Base-by-base conservation (phyloP, 2,113 vertebrate species). In the Colinus virginianus region DNA sequence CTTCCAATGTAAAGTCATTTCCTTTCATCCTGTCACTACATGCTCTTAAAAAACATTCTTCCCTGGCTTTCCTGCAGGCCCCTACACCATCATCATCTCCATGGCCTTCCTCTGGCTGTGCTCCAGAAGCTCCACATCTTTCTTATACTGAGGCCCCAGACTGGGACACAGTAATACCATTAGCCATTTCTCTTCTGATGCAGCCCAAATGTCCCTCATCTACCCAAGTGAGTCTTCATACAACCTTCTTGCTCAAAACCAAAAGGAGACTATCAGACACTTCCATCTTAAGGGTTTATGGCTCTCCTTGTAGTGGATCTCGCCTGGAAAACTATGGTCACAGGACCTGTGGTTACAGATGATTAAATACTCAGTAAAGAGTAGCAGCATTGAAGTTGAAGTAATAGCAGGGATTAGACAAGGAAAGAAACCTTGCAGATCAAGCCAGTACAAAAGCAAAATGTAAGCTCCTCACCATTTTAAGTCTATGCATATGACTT, bases 351-450 rank as follows among this genome's bases (percentile, higher is more conserved):
- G 66, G 72, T 80, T 96, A 94, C 84, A 72, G 70, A 80, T 32
- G 58, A 16, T 62, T 94, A 96, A 95, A 83, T 83, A 75, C 36
- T 75, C 58, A 72, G 59, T 40, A 81, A 90, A 93, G 80, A 46
- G 66, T 43, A 68, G 64, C 15, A 62, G 13, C 34, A 55, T 51
- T 42, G 66, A 85, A 87, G 87, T 23, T n/a, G 15, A 94, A 95
- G 45, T 55, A 43, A 82, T 32, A 64, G 2, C 12, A 61, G 15
- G 75, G 22, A 77, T 25, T 32, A 59, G 22, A 28, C 11, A 15
- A 83, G 7, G 59, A 34, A 67, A 70, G 32, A 22, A 86, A 59
- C 42, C 40, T 84, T 93, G 38, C 40, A 42, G 56, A 64, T 76
- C 43, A 66, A 49, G 71, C 22, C 17, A 63, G 11, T 19, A n/a